Evolutionary conservation across 1,140 invertebrate genomes (phyloP).

Genomic region (Cydia strobilella): DNA sequence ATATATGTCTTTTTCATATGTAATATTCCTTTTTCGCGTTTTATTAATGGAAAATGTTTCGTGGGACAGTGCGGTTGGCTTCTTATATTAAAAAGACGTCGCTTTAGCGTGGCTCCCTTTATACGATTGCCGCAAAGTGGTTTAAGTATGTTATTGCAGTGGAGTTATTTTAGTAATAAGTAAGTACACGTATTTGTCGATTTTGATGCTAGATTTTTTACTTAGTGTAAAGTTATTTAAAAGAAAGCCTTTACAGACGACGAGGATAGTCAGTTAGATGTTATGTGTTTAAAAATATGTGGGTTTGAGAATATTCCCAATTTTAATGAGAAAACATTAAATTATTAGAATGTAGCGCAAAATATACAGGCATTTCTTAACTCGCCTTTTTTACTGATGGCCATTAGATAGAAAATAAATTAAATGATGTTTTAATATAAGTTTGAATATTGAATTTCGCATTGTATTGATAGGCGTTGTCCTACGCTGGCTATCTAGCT

Average conservation of each 20-base stretch:
- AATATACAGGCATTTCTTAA: no score
- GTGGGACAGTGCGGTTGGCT: conserved; percentile 71
- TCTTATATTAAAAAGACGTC: conserved; percentile 71
- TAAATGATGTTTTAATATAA: neutral
- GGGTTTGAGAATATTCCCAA: neutral
- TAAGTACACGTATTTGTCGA: neutral
- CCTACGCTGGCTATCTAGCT: conserved; percentile 41
- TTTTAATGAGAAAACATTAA: no score
- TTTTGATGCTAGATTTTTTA: neutral
- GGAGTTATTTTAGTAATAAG: conserved; percentile 29
- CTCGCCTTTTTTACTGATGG: no score
- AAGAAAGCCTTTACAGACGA: neutral
- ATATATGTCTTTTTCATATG: conserved; percentile 80
- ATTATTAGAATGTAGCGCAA: no score
- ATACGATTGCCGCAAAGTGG: conserved; percentile 66
- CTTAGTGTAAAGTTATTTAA: neutral
- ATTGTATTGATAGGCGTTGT: conserved; percentile 50
- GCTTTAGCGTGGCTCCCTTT: conserved; percentile 68
- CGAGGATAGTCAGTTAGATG: neutral
- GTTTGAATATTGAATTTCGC: conserved; percentile 54
- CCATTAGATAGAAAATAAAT: neutral
- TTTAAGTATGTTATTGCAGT: conserved; percentile 52
- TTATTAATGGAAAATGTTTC: conserved; percentile 80
- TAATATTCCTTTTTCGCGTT: conserved; percentile 80
- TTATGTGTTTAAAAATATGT: neutral